A percentile compares a stretch with the other conserved stretches of the same genome.
Conservation (phyloP, 2,888 invertebrate species). For the Linyphia triangularis region DNA sequence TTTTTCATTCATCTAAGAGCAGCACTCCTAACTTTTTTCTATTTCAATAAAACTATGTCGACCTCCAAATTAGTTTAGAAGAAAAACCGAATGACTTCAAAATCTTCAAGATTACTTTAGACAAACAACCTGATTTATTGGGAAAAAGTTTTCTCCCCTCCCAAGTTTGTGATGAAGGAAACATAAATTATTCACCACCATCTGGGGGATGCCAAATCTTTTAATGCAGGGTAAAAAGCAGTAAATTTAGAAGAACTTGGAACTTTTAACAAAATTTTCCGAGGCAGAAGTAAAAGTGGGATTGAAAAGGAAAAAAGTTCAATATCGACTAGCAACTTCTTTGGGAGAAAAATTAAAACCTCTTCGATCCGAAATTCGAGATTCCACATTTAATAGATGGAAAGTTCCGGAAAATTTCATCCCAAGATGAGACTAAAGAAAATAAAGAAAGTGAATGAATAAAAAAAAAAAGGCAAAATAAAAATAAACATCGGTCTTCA, state of each 20-base stretch:
- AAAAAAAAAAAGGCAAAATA: not conserved
- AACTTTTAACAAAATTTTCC: constrained; percentile 43
- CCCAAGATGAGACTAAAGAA: constrained; percentile 9
- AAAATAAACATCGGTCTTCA: constrained; percentile 24
- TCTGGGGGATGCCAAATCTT: constrained; percentile 1
- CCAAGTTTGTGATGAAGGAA: constrained; percentile 23
- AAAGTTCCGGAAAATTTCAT: constrained; percentile 40
- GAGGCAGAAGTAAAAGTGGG: constrained; percentile 11
- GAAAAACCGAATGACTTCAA: constrained; percentile 7
- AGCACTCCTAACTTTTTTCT: not conserved
- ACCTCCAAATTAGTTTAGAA: constrained; percentile 34
- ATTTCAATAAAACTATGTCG: not conserved
- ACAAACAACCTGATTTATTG: constrained; percentile 41
- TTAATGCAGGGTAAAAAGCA: constrained; percentile 23
- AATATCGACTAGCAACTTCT: constrained; percentile 20
- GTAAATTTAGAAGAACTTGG: not conserved
- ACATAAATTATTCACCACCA: constrained; percentile 45
- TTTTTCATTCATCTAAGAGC: not conserved
- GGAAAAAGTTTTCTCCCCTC: constrained; percentile 23
- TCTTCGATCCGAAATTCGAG: constrained; percentile 37
- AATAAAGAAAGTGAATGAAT: not conserved
- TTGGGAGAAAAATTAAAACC: constrained; percentile 28
- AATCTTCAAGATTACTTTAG: constrained; percentile 37
- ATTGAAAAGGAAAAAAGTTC: constrained; percentile 28
- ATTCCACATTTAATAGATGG: constrained; percentile 37